Evolutionary conservation across 2,797 vertebrate species (phyloP), one percentile per base, ranked within the genome.

Genomic region (Avahi laniger): DNA sequence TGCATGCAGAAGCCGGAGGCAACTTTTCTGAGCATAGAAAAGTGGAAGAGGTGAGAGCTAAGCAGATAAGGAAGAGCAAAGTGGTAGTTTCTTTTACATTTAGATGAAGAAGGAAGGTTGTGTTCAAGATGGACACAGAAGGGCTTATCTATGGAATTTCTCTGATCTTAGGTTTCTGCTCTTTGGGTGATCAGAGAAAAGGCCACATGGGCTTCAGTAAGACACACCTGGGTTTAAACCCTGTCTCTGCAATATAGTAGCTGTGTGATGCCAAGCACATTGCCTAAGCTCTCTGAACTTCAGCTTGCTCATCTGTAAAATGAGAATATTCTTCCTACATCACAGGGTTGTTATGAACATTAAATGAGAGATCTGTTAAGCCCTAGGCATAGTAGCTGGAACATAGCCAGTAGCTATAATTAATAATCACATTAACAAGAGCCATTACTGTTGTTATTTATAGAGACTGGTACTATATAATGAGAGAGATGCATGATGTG

Each of bases 1-100:
- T 24, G 20, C 61, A 81, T 10, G 50, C 17, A 79, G 90, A 94
- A 93, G 79, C 35, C 48, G 91, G 63, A 41, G 48, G 50, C n/a
- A 82, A 57, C 50, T 94, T 94, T 94, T 92, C 89, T 92, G 48
- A 50, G 79, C 83, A 20, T 17, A 67, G n/a, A n/a, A 48, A 80
- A 89, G n/a, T 54, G 10, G 43, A 6, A 82, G 24, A 79, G 35
- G 4, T 18, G 33, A 61, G 38, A 92, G 43, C 4, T 52, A 57
- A 85, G 57, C 75, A 57, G n/a, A 18, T 4, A 84, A 50, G 17
- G n/a, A 59, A 48, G 35, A 94, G 54, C 54, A 69, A 38, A 43
- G 41, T 17, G 30, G 46, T 28, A 3, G 5, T 35, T 70, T 76
- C 17, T 87, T 67, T 84, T 46, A 86, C 18, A 41, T 46, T 61